Evolutionary conservation across 2,113 vertebrate species (phyloP).

Genomic region (Rhabdornis inornatus): DNA sequence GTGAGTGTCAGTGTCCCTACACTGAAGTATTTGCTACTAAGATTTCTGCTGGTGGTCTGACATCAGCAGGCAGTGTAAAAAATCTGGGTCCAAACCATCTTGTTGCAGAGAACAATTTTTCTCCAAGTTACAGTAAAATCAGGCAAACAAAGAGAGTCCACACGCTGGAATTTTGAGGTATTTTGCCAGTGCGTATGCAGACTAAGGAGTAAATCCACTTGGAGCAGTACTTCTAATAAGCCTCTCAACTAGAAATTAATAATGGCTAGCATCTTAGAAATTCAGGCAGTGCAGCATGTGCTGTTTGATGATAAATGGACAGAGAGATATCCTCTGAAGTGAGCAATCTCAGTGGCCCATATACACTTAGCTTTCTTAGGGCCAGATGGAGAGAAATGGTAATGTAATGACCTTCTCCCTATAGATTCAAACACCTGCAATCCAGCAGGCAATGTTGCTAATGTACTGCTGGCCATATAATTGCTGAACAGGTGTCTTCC

Average conservation of each 20-base stretch:
- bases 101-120: neutral
- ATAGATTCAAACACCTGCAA: constrained; percentile 1
- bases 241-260: neutral
- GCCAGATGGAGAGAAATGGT: constrained; percentile 34
- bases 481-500: constrained; percentile 37
- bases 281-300: neutral
- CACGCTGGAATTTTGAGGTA: neutral
- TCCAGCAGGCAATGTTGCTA: neutral
- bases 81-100: neutral
- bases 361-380: neutral
- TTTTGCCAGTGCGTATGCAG: neutral
- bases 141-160: neutral
- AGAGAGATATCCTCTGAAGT: neutral
- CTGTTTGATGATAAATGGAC: neutral
- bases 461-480: constrained; percentile 12
- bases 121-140: neutral
- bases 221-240: neutral
- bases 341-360: neutral
- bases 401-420: constrained; percentile 17
- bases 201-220: neutral
- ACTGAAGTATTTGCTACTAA: neutral
- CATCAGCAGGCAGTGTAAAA: neutral
- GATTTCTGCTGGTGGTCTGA: neutral
- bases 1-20: neutral
- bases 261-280: neutral